These are phyloP conservation scores for Vidua macroura DNA, from an alignment of 2,113 vertebrate species.

Conservation along the genomic window DNA sequence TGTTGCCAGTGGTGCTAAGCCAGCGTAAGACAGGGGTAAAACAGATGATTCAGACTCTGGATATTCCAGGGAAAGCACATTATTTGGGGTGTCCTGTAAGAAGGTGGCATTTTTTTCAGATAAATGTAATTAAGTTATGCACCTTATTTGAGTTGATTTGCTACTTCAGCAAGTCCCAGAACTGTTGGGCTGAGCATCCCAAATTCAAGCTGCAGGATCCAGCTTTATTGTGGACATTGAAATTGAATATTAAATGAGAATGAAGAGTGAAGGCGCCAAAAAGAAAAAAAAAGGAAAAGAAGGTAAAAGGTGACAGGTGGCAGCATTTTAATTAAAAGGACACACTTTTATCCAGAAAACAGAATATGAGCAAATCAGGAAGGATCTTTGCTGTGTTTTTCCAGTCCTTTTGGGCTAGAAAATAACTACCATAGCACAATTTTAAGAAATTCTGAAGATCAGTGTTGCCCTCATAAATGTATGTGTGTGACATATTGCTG, in stretches of 20 bases:
- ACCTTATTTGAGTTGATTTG: not conserved
- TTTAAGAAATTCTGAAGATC: not conserved
- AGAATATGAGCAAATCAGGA: not conserved
- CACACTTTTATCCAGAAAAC: not conserved
- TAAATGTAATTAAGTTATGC: slow-evolving; percentile 44
- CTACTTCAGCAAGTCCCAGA: not conserved
- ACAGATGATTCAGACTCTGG: not conserved
- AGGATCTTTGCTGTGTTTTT: not conserved
- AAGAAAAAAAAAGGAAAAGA: not conserved
- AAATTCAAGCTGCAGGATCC: not conserved
- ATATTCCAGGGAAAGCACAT: slow-evolving; percentile 15
- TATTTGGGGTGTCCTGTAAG: slow-evolving; percentile 53
- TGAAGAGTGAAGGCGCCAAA: not conserved
- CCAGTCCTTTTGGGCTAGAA: not conserved
- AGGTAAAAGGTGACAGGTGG: not conserved
- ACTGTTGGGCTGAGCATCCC: not conserved
- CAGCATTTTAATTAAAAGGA: not conserved
- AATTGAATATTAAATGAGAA: not conserved
- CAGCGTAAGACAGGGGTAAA: slow-evolving; percentile 16
- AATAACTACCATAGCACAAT: not conserved
- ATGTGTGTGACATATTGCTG: not conserved
- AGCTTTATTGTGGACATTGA: not conserved
- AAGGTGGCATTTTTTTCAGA: slow-evolving; percentile 58
- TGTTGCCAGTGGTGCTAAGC: not conserved
- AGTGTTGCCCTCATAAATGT: not conserved